Percentiles rank a stretch among this genome's conserved stretches.
These are phyloP conservation scores for Folsomia candida DNA, from an alignment of 2,888 invertebrate species.

Conservation along the genomic window DNA sequence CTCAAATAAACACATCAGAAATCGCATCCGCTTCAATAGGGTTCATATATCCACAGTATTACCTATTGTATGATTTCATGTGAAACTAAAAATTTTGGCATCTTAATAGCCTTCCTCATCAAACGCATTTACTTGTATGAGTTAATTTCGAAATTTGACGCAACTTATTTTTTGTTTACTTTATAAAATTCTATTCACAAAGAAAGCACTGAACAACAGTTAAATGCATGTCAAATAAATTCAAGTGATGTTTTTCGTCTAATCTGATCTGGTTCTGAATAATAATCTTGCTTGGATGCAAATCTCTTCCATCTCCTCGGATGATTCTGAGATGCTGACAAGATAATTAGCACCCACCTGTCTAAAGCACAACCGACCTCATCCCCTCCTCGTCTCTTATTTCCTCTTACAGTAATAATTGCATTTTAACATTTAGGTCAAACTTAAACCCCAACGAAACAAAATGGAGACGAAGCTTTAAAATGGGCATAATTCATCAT, in stretches of 20 bases:
- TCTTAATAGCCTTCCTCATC: too few relatives aligned
- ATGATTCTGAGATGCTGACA: constrained; percentile 24
- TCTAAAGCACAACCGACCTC: constrained; percentile 6
- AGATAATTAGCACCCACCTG: constrained; percentile 32
- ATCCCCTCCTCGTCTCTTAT: background rate
- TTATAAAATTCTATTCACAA: constrained; percentile 1
- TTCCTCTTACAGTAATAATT: background rate
- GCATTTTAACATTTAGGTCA: constrained; percentile 12
- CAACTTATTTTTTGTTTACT: too few relatives aligned
- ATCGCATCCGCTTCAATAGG: too few relatives aligned
- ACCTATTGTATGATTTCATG: too few relatives aligned
- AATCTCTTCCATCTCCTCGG: constrained; percentile 5
- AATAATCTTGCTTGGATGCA: constrained; percentile 8
- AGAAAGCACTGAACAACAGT: constrained; percentile 19
- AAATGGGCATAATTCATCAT: background rate
- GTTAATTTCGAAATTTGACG: background rate
- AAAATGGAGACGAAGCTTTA: background rate
- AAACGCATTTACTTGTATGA: too few relatives aligned
- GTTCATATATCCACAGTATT: too few relatives aligned
- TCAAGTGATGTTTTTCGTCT: background rate
- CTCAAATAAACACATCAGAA: background rate
- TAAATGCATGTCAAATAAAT: constrained; percentile 20
- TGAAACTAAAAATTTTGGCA: too few relatives aligned
- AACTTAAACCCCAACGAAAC: background rate
- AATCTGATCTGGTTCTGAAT: constrained; percentile 7